phyloP scores from a whole-genome alignment of 1,140 invertebrate genomes.

The Achatina immaculata region DNA sequence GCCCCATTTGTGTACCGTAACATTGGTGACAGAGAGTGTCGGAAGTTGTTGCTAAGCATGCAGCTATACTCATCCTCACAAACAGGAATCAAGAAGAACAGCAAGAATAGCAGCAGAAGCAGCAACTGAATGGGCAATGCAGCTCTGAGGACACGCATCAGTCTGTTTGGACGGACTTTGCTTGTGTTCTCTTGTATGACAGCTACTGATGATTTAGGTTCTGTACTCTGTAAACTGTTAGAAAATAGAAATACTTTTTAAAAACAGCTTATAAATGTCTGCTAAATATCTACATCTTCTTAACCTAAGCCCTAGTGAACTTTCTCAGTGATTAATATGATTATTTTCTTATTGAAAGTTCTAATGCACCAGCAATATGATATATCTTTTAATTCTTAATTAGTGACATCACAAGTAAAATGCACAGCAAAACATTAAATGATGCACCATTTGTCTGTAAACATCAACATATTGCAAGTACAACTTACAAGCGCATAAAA shows the following conservation, averaged over 20 bases:
- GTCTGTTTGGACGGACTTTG: slow-evolving; percentile 74
- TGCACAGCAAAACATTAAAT: too few species aligned
- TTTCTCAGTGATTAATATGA: too few species aligned
- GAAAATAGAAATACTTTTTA: neutral
- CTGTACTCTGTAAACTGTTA: slow-evolving; percentile 45
- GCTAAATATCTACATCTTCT: too few species aligned
- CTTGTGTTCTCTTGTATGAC: neutral
- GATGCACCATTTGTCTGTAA: too few species aligned
- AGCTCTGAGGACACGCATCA: slow-evolving; percentile 87
- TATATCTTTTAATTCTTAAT: too few species aligned
- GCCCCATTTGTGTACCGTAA: slow-evolving; percentile 89
- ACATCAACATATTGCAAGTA: too few species aligned
- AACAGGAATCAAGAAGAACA: slow-evolving; percentile 87
- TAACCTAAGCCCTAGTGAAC: too few species aligned
- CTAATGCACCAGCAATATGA: too few species aligned
- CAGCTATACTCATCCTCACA: slow-evolving; percentile 88
- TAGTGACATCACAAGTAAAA: too few species aligned
- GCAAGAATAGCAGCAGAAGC: slow-evolving; percentile 88
- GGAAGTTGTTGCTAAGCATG: slow-evolving; percentile 84
- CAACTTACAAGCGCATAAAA: too few species aligned
- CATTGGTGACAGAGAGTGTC: slow-evolving; percentile 84
- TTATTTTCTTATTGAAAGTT: too few species aligned
- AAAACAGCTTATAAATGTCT: too few species aligned
- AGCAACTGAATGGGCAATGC: slow-evolving; percentile 92
- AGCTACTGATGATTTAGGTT: slow-evolving; percentile 33